Evolutionary conservation across 2,888 invertebrate species (phyloP).

Genomic region (Megalurothrips usitatus): DNA sequence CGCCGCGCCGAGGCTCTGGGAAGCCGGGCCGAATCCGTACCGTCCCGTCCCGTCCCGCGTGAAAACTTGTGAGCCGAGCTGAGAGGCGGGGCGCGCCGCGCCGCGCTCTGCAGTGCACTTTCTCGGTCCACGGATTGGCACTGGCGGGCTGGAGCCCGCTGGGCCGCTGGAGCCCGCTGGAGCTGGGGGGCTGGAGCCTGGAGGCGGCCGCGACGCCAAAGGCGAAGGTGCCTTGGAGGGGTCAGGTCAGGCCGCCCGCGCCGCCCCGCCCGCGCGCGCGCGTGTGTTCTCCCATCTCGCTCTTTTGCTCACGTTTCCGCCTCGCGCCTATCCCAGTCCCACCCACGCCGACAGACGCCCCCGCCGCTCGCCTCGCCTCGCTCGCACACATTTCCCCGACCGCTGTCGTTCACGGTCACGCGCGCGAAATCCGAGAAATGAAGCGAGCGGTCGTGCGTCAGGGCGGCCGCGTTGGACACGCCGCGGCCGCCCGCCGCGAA

Average conservation of each 20-base stretch:
- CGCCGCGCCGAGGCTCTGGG: not conserved
- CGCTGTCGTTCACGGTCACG: not conserved
- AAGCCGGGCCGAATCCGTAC: not conserved
- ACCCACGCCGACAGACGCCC: not conserved
- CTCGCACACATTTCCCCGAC: not conserved
- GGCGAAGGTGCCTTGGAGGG: no score
- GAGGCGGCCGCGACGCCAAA: no score
- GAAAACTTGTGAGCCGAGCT: not conserved
- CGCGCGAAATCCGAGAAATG: not conserved
- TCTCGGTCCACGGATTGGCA: slow-evolving; percentile 9
- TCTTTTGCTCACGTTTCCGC: not conserved
- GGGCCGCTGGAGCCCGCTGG: no score
- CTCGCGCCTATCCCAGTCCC: not conserved
- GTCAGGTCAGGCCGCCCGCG: not conserved
- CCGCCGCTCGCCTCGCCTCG: not conserved
- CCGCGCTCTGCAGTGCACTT: not conserved
- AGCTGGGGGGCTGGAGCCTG: no score
- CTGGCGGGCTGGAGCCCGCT: no score
- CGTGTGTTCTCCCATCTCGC: not conserved
- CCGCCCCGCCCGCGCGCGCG: not conserved
- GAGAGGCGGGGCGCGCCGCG: not conserved
- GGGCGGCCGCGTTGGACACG: no score
- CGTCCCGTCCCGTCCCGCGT: not conserved
- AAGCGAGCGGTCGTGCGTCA: not conserved
- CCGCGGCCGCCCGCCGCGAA: not conserved